phyloP scores from a whole-genome alignment of 2,113 vertebrate species.

The Octodon degus region DNA sequence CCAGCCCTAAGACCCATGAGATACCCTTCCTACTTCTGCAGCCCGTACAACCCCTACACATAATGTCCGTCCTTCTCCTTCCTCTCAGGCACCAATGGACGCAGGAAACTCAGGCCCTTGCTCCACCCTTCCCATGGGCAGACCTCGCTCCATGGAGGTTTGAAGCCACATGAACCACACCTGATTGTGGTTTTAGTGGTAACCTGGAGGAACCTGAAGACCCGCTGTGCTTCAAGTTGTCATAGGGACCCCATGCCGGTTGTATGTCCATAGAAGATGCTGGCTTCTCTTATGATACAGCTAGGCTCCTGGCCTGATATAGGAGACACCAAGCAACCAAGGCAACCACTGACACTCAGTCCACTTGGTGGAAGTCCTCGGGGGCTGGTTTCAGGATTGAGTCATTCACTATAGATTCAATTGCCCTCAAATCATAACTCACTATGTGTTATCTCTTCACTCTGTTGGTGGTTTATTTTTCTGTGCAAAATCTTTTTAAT shows the following conservation, averaged over 20 bases:
- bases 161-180: neutral
- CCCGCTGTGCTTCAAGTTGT: neutral
- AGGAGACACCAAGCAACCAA: neutral
- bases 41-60: neutral
- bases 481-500: no score
- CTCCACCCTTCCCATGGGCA: neutral
- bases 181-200: neutral
- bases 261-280: neutral
- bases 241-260: neutral
- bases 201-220: neutral
- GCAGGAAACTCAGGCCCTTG: neutral
- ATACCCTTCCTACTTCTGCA: neutral
- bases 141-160: neutral
- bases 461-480: no score
- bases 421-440: no score
- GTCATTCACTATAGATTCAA: neutral
- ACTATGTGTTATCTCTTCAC: no score
- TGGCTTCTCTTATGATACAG: neutral
- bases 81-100: neutral
- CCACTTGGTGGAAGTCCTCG: neutral
- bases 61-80: neutral
- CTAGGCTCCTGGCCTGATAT: no score
- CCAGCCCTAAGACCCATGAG: neutral
- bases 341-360: neutral
- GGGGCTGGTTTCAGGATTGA: neutral